Conservation (phyloP, 2,888 invertebrate species). For the Tenthredo scrophulariae region DNA sequence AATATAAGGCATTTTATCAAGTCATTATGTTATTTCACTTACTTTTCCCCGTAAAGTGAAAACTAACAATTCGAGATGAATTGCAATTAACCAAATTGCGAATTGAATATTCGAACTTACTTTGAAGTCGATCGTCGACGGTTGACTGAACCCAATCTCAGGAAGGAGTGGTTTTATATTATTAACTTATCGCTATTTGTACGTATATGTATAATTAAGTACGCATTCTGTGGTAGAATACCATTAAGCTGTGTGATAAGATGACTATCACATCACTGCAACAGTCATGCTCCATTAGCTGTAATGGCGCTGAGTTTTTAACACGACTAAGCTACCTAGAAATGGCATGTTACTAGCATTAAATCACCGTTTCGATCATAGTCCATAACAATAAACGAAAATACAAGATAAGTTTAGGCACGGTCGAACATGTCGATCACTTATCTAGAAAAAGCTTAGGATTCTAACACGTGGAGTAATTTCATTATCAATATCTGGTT, state of each 20-base stretch:
- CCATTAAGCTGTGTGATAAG: neutral
- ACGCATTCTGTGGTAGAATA: neutral
- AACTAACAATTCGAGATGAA: too few relatives aligned
- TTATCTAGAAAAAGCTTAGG: too few relatives aligned
- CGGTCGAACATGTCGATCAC: too few relatives aligned
- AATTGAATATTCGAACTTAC: constrained; percentile 17
- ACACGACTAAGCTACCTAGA: neutral
- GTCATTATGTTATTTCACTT: too few relatives aligned
- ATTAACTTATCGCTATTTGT: constrained; percentile 30
- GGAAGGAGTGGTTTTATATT: constrained; percentile 35
- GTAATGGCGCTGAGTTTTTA: neutral
- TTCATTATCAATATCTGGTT: too few relatives aligned
- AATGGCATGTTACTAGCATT: neutral
- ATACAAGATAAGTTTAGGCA: too few relatives aligned
- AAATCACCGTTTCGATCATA: neutral
- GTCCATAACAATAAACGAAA: neutral
- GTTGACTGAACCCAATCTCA: neutral
- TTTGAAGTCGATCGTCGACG: neutral
- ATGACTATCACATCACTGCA: neutral
- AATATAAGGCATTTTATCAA: too few relatives aligned
- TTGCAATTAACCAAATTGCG: neutral
- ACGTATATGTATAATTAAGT: neutral
- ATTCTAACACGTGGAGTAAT: too few relatives aligned
- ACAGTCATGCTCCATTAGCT: neutral
- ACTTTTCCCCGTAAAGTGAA: too few relatives aligned